These are phyloP conservation scores for Prosopocoilus inquinatus DNA, from an alignment of 2,888 invertebrate genomes.

Conservation along the genomic window DNA sequence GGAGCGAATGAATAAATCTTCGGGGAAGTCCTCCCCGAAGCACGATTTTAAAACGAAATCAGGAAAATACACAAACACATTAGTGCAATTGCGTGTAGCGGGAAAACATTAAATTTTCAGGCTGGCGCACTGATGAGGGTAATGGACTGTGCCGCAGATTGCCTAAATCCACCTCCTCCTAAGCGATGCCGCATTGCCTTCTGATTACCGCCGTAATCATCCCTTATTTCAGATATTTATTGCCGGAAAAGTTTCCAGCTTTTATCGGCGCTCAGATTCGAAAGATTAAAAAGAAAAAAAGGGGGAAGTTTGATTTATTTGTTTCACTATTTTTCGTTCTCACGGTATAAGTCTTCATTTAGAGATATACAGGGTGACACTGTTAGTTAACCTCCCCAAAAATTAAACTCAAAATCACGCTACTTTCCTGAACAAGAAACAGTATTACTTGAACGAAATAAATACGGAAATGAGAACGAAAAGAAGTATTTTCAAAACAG, in stretches of 20 bases:
- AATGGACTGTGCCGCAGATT: slow-evolving; percentile 49
- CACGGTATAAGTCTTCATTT: too few species aligned
- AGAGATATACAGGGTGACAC: too few species aligned
- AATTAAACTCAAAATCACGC: too few species aligned
- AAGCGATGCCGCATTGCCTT: slow-evolving; percentile 35
- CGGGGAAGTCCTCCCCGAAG: slow-evolving; percentile 2
- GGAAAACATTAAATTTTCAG: slow-evolving; percentile 50
- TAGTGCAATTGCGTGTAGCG: slow-evolving; percentile 49
- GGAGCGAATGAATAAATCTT: not conserved
- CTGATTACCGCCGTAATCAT: slow-evolving; percentile 30
- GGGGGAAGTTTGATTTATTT: too few species aligned
- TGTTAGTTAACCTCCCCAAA: too few species aligned
- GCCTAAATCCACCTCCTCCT: slow-evolving; percentile 42
- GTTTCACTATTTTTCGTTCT: too few species aligned
- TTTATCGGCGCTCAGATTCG: too few species aligned
- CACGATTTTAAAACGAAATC: slow-evolving; percentile 33
- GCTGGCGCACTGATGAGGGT: slow-evolving; percentile 47
- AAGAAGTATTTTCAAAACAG: too few species aligned
- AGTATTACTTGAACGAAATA: too few species aligned
- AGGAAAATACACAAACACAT: slow-evolving; percentile 43
- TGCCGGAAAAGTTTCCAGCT: not conserved
- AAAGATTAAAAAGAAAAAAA: too few species aligned
- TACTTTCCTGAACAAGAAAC: too few species aligned
- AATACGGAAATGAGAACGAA: too few species aligned
- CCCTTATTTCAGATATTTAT: slow-evolving; percentile 28